These are phyloP conservation scores for Lasioglossum morio DNA, from an alignment of 2,888 invertebrate genomes.

Conservation along the genomic window DNA sequence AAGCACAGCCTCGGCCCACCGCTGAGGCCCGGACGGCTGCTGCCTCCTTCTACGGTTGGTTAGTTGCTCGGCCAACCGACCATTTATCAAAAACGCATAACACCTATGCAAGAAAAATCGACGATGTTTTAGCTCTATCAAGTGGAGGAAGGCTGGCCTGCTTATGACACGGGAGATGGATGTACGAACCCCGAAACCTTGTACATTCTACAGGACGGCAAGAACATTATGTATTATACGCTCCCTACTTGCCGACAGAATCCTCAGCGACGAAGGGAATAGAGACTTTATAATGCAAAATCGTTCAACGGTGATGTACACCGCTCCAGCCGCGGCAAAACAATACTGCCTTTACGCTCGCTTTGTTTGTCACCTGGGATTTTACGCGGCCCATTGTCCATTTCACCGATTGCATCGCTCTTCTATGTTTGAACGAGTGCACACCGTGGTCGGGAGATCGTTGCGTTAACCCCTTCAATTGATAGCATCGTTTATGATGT, in stretches of 20 bases:
- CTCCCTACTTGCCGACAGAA: conserved; percentile 57
- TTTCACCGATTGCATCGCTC: background rate
- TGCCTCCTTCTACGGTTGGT: conserved; percentile 15
- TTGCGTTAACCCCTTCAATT: background rate
- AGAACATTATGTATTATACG: conserved; percentile 78
- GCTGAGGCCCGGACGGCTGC: background rate
- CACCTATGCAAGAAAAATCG: conserved; percentile 80
- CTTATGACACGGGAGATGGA: conserved; percentile 80
- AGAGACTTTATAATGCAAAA: conserved; percentile 59
- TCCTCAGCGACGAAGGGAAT: conserved; percentile 58
- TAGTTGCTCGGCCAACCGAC: conserved; percentile 56
- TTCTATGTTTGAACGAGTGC: background rate
- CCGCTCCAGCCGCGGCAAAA: background rate
- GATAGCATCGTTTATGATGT: background rate
- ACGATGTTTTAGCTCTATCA: conserved; percentile 75
- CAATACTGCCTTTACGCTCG: background rate
- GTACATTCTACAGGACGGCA: conserved; percentile 73
- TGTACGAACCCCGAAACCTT: conserved; percentile 76
- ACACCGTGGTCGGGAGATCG: background rate
- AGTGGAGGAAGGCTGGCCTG: conserved; percentile 72
- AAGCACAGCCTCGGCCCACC: conserved; percentile 3
- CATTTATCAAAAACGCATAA: conserved; percentile 78
- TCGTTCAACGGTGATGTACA: conserved; percentile 48
- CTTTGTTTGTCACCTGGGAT: background rate
- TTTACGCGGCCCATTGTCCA: background rate